phyloP scores from a whole-genome alignment of 2,797 vertebrate genomes.

The Pristis pectinata region DNA sequence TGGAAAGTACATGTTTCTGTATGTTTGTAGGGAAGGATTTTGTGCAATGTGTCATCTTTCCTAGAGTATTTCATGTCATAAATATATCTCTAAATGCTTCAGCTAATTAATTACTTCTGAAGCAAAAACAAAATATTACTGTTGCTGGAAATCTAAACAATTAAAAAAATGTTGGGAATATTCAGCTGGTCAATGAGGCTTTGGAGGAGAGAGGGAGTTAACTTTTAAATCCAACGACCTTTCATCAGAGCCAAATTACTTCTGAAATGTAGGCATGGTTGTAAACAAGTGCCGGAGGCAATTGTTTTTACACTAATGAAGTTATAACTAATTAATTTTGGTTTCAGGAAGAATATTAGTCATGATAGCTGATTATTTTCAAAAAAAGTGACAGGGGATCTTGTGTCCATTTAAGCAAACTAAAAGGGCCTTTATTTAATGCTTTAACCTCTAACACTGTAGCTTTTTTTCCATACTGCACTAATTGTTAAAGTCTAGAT shows the following conservation, averaged over 20 bases:
- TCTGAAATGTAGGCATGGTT: background rate
- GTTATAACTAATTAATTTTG: background rate
- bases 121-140: too few relatives aligned
- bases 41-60: background rate
- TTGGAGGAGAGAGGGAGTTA: too few relatives aligned
- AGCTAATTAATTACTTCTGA: background rate
- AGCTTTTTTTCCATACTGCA: background rate
- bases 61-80: background rate
- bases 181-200: too few relatives aligned
- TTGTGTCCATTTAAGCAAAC: background rate
- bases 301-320: background rate
- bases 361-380: background rate
- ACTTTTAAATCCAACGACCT: too few relatives aligned
- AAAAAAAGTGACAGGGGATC: background rate
- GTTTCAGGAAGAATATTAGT: background rate
- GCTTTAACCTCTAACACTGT: background rate
- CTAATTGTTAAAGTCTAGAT: background rate
- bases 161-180: too few relatives aligned
- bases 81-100: background rate
- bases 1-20: background rate
- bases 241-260: background rate
- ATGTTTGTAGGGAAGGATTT: background rate
- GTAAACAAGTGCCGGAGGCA: background rate
- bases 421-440: background rate
- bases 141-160: too few relatives aligned